Evolutionary conservation across 2,888 invertebrate genomes (phyloP).

Genomic region (Melipona beecheii): DNA sequence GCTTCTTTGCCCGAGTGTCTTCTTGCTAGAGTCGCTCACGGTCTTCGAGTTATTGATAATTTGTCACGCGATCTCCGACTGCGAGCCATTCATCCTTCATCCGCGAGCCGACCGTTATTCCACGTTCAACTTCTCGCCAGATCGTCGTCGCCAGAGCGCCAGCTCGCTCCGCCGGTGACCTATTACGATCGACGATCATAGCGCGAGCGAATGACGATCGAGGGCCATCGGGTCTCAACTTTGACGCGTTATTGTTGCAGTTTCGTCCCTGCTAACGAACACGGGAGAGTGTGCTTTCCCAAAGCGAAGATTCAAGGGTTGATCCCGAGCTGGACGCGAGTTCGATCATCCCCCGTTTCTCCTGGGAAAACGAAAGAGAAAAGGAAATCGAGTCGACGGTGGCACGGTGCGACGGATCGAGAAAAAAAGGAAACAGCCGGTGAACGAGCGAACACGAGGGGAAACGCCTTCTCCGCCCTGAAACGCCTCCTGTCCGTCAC

Average conservation of each 20-base stretch:
- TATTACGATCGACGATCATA: slow-evolving; percentile 57
- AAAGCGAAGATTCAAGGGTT: neutral
- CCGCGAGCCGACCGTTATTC: slow-evolving; percentile 56
- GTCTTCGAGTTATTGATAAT: slow-evolving; percentile 75
- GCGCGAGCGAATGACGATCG: slow-evolving; percentile 22
- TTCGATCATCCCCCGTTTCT: slow-evolving; percentile 29
- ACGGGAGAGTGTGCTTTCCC: neutral
- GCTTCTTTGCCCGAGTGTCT: slow-evolving; percentile 52
- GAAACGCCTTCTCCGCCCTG: slow-evolving; percentile 76
- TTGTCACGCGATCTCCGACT: slow-evolving; percentile 74
- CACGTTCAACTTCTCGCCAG: slow-evolving; percentile 42
- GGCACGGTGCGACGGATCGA: slow-evolving; percentile 33
- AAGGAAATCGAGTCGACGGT: slow-evolving; percentile 4
- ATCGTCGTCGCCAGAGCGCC: slow-evolving; percentile 14
- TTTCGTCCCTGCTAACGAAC: neutral
- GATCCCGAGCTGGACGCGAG: neutral
- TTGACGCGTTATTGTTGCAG: neutral
- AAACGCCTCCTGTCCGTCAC: slow-evolving; percentile 82
- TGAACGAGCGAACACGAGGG: slow-evolving; percentile 67
- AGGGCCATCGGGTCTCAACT: neutral
- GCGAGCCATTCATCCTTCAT: slow-evolving; percentile 72
- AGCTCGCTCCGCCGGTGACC: slow-evolving; percentile 49
- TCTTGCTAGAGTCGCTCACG: slow-evolving; percentile 65
- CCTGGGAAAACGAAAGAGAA: neutral
- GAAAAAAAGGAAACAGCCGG: slow-evolving; percentile 67